Base-by-base conservation (phyloP, 2,888 invertebrate species). In the Julus scandinavius region DNA sequence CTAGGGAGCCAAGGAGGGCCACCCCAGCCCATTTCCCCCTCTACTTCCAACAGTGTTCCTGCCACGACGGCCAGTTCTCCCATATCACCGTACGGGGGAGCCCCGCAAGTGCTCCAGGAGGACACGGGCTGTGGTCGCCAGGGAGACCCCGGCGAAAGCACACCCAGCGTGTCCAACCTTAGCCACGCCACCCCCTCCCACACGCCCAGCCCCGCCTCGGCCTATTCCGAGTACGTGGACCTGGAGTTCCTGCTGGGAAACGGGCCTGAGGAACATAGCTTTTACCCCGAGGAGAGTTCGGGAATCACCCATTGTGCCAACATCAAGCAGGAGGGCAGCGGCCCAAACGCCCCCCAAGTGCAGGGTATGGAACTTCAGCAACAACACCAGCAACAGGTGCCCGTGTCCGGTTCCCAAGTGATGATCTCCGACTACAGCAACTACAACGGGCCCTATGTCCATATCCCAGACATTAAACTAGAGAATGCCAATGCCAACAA, bases 381-480 rank as follows among this genome's bases (percentile, higher is more conserved):
- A 29, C 88, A 88, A 49, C 88, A 88, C 45, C 89, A 88, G 54
- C 87, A 87, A 63, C 88, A 88, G 41, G 80, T 87, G 38, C 58
- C 63, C 17, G 87, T 88, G 1, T 85, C 85, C n/a, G 85, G 40
- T 41, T 45, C 38, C n/a, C 63, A 87, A 58, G 87, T 58, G 29
- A 87, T 87, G 87, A 41, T 87, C 72, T 58, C 86, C 72, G 88
- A 88, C 54, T 88, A 88, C 49, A 38, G 38, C 63, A 45, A 29
- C 54, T 87, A 87, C 40, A 54, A 85, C 38, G 88, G 87, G 29
- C 87, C 87, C 50, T 88, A 88, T 45, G 88, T 88, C n/a, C 88
- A 88, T 20, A 87, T 88, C 13, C 88, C 88, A 29, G 88, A 88
- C 87, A 88, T 88, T 54, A 88, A 88, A 84, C 29, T 88, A 17